Base-by-base conservation (phyloP, 1,140 invertebrate species). In the Steinernema feltiae region DNA sequence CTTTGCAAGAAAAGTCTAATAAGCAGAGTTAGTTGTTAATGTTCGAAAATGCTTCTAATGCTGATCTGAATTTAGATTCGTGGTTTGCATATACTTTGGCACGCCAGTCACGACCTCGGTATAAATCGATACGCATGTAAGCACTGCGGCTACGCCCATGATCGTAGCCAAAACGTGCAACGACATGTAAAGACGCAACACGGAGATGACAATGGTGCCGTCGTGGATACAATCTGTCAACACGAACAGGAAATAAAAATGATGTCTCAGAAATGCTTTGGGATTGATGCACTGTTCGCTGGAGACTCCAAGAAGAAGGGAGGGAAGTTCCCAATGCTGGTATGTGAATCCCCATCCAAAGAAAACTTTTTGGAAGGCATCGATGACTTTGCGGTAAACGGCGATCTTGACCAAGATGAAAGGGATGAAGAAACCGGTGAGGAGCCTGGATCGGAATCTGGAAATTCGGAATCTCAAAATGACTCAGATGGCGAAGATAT, bases 61-160 rank as follows among this genome's bases (percentile, higher is more conserved):
- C 70, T 76, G n/a, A 30, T 80, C 1, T 24, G 63, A 1, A n/a
- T 80, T 46, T 30, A 83, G 75, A 85, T 79, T 17, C 80, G 82
- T n/a, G 83, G 83, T 24, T 86, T 86, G 74, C 84, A 85, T 74
- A 80, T 85, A 21, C 79, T 85, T 0, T 82, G 78, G 79, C 84
- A 85, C 74, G 46, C 85, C 74, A 76, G 74, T 35, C 82, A 78
- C 32, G 85, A 85, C 75, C 73, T 86, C 32, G 83, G 83, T 21
- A 85, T 85, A 48, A 76, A 79, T 30, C 79, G 84, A 0, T 85
- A 86, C 70, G 75, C 71, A 15, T 85, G 84, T 72, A 82, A 79
- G 69, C 63, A 73, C 18, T 85, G 84, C 69, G 48, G 71, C 30
- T 85, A 80, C 73, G 83, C 78, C n/a, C 83, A 87, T 63, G 84